phyloP scores from a whole-genome alignment of 2,888 invertebrate genomes.

The Neelides folsomi region DNA sequence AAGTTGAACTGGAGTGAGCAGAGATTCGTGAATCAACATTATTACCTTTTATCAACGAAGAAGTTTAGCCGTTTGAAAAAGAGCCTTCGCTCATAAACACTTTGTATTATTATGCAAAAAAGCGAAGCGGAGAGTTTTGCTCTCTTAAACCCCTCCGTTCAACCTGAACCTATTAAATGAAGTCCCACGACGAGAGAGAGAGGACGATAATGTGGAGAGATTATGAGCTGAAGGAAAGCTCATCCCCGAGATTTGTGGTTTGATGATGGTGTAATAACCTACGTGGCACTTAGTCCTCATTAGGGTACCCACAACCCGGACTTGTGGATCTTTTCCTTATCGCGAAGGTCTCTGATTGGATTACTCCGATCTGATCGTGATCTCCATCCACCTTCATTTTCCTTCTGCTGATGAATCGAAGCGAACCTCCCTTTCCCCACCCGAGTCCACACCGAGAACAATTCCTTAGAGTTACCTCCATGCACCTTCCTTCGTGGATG shows the following conservation, averaged over 20 bases:
- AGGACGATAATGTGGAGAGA: background rate
- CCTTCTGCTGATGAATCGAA: conserved; percentile 8
- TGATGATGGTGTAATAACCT: conserved; percentile 10
- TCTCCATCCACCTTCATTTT: conserved; percentile 7
- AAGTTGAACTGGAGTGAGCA: no score
- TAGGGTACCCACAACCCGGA: conserved; percentile 7
- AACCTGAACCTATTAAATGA: no score
- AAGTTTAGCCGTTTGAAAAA: background rate
- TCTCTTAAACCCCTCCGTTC: no score
- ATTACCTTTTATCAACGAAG: no score
- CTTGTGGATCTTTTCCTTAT: no score
- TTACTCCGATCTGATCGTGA: conserved; percentile 22
- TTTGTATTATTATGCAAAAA: background rate
- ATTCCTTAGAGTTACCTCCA: no score
- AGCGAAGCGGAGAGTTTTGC: background rate
- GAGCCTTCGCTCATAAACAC: background rate
- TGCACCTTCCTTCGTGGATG: no score
- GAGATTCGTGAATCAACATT: no score
- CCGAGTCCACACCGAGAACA: no score
- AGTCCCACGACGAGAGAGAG: background rate
- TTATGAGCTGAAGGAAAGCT: background rate
- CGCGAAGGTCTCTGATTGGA: conserved; percentile 16
- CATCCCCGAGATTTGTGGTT: background rate
- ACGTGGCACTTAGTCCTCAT: conserved; percentile 24
- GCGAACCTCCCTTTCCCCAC: no score